Base-by-base conservation (phyloP, 2,113 vertebrate species). In the Lophochroa leadbeateri region DNA sequence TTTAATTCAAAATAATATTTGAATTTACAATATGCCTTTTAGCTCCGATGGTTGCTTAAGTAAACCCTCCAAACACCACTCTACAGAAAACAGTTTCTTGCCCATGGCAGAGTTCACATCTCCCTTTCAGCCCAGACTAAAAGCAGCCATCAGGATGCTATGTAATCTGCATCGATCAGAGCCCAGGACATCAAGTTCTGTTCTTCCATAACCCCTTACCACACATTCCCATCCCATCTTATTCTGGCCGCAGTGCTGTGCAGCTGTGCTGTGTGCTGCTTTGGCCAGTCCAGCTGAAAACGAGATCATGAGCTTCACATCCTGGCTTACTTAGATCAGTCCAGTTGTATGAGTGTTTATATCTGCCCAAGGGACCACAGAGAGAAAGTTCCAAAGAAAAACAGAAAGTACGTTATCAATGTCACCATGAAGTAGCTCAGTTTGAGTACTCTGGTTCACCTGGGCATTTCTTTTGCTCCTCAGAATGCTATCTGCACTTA, bases 281-380 rank as follows among this genome's bases (percentile, higher is more conserved):
- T 13, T 11, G 68, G 60, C 88, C 64, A 92, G 86, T 60, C 69
- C 91, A 87, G 91, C 74, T 89, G 35, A 76, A 79, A 79, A 69
- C 16, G 19, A 46, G 17, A 82, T 7, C 20, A 50, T 4, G 44
- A 92, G 80, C 86, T 77, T 41, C 37, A 61, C 27, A 29, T 77
- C 53, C 37, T 7, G 25, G 27, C 29, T 84, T 29, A 28, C 13
- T 46, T 13, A 21, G 52, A 39, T 20, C 20, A 84, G 60, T 6
- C 35, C 55, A 17, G n/a, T 10, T 41, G 82, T 44, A 47, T 0
- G 10, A 83, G 49, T 14, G 68, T 25, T 65, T 77, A 2, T 33
- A 13, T 52, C 88, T 88, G 53, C 86, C 46, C 46, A 33, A 65
- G 79, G 50, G 78, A 91, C 28, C 23, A 50, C 2, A 69, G 28